Percentiles rank a stretch among this genome's conserved stretches.
phyloP scores from a whole-genome alignment of 1,140 invertebrate species.

The Brachionus sp. region DNA sequence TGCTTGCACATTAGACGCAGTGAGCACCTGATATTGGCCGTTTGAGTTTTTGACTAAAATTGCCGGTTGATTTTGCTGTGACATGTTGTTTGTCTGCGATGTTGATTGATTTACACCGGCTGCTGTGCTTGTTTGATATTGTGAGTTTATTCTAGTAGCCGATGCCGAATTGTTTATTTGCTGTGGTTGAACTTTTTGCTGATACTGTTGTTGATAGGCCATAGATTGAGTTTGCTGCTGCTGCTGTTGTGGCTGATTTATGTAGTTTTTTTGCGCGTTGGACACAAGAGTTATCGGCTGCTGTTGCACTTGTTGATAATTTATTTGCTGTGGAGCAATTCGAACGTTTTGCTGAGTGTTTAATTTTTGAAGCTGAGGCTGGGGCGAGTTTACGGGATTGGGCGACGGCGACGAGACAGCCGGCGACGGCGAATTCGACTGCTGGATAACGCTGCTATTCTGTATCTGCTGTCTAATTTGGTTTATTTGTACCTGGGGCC shows the following conservation, averaged over 20 bases:
- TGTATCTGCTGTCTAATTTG: constrained; percentile 33
- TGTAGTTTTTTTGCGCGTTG: neutral
- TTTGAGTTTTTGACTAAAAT: constrained; percentile 27
- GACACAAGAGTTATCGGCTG: constrained; percentile 21
- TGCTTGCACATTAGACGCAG: neutral
- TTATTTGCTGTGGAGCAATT: neutral
- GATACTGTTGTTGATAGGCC: constrained; percentile 9
- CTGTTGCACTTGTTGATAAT: neutral
- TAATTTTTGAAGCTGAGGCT: neutral
- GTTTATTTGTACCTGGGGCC: neutral
- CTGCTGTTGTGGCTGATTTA: neutral
- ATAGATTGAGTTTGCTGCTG: neutral
- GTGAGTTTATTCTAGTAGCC: neutral
- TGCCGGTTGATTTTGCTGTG: neutral
- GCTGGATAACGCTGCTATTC: neutral
- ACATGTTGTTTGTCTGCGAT: neutral
- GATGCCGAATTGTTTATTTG: neutral
- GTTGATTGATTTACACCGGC: neutral
- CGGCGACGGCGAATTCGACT: neutral
- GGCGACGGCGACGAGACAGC: neutral
- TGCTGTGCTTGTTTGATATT: neutral
- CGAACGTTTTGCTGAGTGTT: constrained; percentile 8
- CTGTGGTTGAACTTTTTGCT: neutral
- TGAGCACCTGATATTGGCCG: constrained; percentile 12
- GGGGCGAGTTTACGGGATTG: neutral